Base-by-base conservation (phyloP, 2,888 invertebrate genomes). In the Lomographa bimaculata region DNA sequence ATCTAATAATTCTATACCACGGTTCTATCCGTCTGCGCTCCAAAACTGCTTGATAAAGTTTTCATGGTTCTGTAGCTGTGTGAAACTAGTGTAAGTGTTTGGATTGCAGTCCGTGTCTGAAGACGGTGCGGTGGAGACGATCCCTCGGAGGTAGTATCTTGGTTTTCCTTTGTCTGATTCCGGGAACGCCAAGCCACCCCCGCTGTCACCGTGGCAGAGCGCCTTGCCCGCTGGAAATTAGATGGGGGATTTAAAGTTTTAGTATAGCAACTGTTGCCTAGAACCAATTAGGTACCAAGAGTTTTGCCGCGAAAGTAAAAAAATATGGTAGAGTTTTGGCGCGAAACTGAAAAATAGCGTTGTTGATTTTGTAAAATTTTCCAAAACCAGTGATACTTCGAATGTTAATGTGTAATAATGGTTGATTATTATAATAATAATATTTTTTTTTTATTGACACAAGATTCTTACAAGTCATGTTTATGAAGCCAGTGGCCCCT, bases 131-230 rank as follows among this genome's bases (percentile, higher is more conserved):
- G 77, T 75, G 14, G 82, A 83, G 0, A 80, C 79, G 1, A 86
- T 46, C 0, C 85, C 86, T 0, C 82, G 62, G 0, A 86, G 70
- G 49, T 77, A 84, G 51, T 66, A 82, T 0, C 81, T 63, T 1
- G 60, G 50, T 0, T 46, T 41, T 1, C 69, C 71, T 3, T 57
- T 54, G 5, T 73, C 73, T 0, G 14, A 19, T 1, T 64, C 61
- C 0, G 72, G 58, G 45, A 84, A 80, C 0, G 73, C 69, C 0
- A 87, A 54, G 0, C 84, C 85, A 0, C 84, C 83, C 0, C 86
- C 86, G 36, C 83, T 83, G 67, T 87, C 84, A 0, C 85, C 84
- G 42, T 73, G 64, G 50, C 86, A 86, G 0, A 84, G 54, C 0
- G 80, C 72, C 3, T 20, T 7, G 3, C 29, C 28, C 4, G 20